Evolutionary conservation across 2,113 vertebrate genomes (phyloP), one percentile per base, ranked within the genome.

Genomic region (Brachypteracias leptosomus): DNA sequence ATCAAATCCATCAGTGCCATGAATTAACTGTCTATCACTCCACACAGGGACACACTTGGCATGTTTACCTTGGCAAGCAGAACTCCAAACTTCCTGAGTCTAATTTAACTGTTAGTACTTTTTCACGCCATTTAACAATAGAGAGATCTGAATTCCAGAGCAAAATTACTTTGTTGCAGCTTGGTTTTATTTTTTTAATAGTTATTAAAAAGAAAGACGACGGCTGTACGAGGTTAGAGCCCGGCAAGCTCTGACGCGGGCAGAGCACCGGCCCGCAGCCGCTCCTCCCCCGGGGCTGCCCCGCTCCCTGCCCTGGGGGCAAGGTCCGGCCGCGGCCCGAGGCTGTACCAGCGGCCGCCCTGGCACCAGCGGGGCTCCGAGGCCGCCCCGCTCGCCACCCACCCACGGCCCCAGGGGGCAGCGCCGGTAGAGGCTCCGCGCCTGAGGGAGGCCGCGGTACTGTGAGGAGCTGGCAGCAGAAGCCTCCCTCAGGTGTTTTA

Each of bases 61-160:
- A 6, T 0, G 1, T 10, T 22, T 17, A 35, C 0, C 36, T 7
- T 2, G 13, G 15, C 31, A 52, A 31, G 6, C 4, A 13, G 22
- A 84, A 54, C 10, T 9, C 17, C 38, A 11, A 18, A 19, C 11
- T 11, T 25, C 40, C 46, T n/a, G n/a, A n/a, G n/a, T n/a, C n/a
- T n/a, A n/a, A n/a, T n/a, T n/a, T n/a, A n/a, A n/a, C n/a, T n/a
- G n/a, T n/a, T n/a, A n/a, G n/a, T n/a, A n/a, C n/a, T n/a, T n/a
- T n/a, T n/a, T n/a, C n/a, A n/a, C n/a, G n/a, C n/a, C n/a, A n/a
- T n/a, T n/a, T n/a, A n/a, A n/a, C n/a, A n/a, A n/a, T n/a, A n/a
- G n/a, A n/a, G n/a, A n/a, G n/a, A n/a, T 1, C 26, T 5, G 51
- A 25, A 90, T 72, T 25, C 25, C 70, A 58, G 20, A 33, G 11